phyloP scores from a whole-genome alignment of 2,888 invertebrate species.

The Empis stercorea region DNA sequence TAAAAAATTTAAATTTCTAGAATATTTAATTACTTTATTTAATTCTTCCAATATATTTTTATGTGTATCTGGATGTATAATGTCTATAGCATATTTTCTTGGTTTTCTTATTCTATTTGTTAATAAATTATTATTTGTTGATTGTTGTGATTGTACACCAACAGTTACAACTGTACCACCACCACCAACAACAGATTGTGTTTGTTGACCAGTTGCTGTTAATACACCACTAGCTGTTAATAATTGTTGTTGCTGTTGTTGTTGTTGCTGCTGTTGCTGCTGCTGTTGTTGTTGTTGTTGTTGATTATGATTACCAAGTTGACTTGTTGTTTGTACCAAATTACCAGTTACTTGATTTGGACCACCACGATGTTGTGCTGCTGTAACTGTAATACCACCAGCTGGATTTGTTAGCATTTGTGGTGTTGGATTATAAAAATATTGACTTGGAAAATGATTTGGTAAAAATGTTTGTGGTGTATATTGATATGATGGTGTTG shows the following conservation, averaged over 20 bases:
- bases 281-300: not conserved
- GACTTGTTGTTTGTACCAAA: slow-evolving; percentile 1
- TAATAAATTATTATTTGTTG: no score
- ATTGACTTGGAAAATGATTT: slow-evolving; percentile 12
- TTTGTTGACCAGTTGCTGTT: not conserved
- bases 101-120: slow-evolving; percentile 14
- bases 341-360: not conserved
- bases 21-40: slow-evolving; percentile 10
- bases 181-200: not conserved
- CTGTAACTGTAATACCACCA: slow-evolving; percentile 21
- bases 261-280: not conserved
- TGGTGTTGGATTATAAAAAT: slow-evolving; percentile 18
- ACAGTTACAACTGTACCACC: not conserved
- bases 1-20: not conserved
- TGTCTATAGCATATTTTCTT: slow-evolving; percentile 34
- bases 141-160: not conserved
- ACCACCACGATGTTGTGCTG: slow-evolving; percentile 14
- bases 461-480: slow-evolving; percentile 17
- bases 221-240: not conserved
- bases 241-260: not conserved
- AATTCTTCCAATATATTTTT: slow-evolving; percentile 31
- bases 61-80: slow-evolving; percentile 40
- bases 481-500: slow-evolving; percentile 23
- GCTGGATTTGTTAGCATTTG: slow-evolving; percentile 24
- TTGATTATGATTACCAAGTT: not conserved